phyloP scores from a whole-genome alignment of 2,113 vertebrate species.

The Lepisosteus osseus region DNA sequence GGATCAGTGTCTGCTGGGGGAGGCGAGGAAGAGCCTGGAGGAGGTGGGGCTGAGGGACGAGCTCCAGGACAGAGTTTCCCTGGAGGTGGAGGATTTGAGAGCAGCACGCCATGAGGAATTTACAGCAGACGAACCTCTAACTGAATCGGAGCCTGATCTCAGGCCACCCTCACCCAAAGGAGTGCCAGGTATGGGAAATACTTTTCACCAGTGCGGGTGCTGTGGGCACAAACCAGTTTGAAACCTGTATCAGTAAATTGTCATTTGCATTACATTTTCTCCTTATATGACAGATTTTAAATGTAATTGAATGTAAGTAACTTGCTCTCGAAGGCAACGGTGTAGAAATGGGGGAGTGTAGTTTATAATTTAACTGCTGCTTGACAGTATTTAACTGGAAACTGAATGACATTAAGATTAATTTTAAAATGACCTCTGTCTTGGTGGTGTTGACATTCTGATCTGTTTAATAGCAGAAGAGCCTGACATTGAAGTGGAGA shows the following conservation, averaged over 20 bases:
- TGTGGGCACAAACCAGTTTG: too few species aligned
- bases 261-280: too few species aligned
- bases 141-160: slow-evolving; percentile 26
- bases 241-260: too few species aligned
- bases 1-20: slow-evolving; percentile 36
- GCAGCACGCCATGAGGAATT: slow-evolving; percentile 33
- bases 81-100: slow-evolving; percentile 34
- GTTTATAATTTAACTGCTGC: too few species aligned
- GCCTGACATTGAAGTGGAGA: slow-evolving; percentile 42
- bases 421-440: not conserved
- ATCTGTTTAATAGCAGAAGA: slow-evolving; percentile 53
- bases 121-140: not conserved
- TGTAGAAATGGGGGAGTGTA: too few species aligned
- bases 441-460: slow-evolving; percentile 2
- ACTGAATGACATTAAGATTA: too few species aligned
- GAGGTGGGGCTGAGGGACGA: slow-evolving; percentile 18
- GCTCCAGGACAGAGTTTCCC: not conserved
- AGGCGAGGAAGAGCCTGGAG: slow-evolving; percentile 35
- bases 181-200: slow-evolving; percentile 41
- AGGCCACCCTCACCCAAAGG: slow-evolving; percentile 48
- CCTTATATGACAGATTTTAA: too few species aligned
- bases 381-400: too few species aligned
- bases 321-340: too few species aligned
- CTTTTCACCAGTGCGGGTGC: too few species aligned
- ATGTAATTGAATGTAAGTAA: too few species aligned